These are phyloP conservation scores for Elephas maximus DNA, from an alignment of 2,113 vertebrate species.

Conservation along the genomic window DNA sequence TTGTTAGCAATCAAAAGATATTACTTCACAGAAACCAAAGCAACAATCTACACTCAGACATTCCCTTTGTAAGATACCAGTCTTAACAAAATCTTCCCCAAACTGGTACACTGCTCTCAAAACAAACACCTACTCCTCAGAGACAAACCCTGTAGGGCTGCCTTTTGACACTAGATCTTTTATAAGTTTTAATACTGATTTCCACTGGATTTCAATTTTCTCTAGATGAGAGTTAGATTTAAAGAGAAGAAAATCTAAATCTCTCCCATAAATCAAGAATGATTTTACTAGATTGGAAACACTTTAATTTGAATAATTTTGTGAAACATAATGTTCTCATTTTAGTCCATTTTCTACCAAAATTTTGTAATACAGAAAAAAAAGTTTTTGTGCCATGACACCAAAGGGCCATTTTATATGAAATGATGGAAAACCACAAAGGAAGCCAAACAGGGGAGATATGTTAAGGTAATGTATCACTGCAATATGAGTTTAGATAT, in stretches of 20 bases:
- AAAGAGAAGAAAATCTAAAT: conserved; percentile 24
- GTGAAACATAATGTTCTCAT: conserved; percentile 48
- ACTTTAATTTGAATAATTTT: conserved; percentile 65
- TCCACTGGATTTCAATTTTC: background rate
- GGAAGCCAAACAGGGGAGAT: background rate
- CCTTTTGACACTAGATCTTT: background rate
- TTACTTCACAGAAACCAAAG: background rate
- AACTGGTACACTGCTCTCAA: background rate
- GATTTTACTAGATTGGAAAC: conserved; percentile 11
- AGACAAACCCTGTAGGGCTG: rapidly evolving
- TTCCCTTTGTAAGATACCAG: background rate
- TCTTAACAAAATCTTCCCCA: background rate
- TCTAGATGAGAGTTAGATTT: conserved; percentile 19
- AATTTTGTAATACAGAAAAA: conserved; percentile 14
- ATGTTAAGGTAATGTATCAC: background rate
- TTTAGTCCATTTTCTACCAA: conserved; percentile 30
- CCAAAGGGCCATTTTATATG: conserved; percentile 41
- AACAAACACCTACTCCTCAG: background rate
- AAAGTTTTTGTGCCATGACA: background rate
- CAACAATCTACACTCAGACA: background rate
- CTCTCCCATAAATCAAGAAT: background rate
- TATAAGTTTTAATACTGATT: background rate
- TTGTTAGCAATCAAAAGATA: background rate
- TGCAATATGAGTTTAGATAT: background rate
- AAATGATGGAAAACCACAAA: conserved; percentile 36